Evolutionary conservation across 1,140 invertebrate genomes (phyloP), one percentile per base, ranked within the genome.

Genomic region (Scaptomyza graminum): DNA sequence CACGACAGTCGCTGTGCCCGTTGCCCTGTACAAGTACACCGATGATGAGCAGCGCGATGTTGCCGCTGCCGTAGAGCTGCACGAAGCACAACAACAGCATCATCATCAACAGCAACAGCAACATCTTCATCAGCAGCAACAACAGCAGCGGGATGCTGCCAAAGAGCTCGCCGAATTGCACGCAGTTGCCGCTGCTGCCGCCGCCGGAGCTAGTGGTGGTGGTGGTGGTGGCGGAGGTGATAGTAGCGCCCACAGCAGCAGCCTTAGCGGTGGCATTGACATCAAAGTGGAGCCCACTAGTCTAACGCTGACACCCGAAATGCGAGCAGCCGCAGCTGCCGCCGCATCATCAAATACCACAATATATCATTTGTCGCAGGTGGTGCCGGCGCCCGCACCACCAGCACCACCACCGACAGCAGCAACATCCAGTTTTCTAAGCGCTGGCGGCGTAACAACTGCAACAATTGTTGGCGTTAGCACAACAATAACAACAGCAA

Each of bases 11-110:
- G 63, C 70, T 7, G 76, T 88, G n/a, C 79, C 83, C 5, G 6
- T 88, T n/a, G 76, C 83, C 2, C 9, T 83, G 0, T 88, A 88
- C 60, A 88, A 88, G 37, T 88, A 87, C 28, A 79, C 54, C 2
- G 83, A 88, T 13, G 83, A 88, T 12, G 84, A 88, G 37, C 83
- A 87, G 22, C 66, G 81, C 2, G 76, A 79, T 34, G 78, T 76
- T 5, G 70, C 56, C 3, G 64, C 70, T 7, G 56, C 68, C 4
- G 68, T 66, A 1, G 78, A 84, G 18, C 18, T 67, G 37, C 79
- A 83, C 13, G 79, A 84, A 18, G 78, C 74, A 15, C 72, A 75
- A 18, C 78, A 79, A 16, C 76, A 74, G 18, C 63, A 68, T 3
- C 66, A 71, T 1, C 62, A 66, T 4, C 56, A 62, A 9, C 55